These are phyloP conservation scores for Uromys caudimaculatus DNA, from an alignment of 2,797 vertebrate species.

Conservation along the genomic window DNA sequence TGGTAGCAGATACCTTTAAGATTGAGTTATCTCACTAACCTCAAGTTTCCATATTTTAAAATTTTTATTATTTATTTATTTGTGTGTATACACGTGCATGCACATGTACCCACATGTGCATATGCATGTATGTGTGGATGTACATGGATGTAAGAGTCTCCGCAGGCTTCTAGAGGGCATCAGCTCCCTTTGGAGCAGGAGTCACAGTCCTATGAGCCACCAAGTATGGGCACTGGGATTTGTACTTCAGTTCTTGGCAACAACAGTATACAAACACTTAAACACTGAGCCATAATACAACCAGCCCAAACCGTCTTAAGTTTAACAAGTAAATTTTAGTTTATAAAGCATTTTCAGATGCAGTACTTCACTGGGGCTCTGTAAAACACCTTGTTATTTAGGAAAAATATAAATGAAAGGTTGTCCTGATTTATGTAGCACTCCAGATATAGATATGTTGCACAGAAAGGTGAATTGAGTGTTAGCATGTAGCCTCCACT, in stretches of 20 bases:
- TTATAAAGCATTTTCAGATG: not conserved
- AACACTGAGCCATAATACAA: too few relatives aligned
- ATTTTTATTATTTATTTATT: not conserved
- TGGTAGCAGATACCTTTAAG: not conserved
- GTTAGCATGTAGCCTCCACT: not conserved
- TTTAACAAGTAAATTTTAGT: not conserved
- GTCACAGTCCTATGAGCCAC: not conserved
- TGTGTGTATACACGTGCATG: not conserved
- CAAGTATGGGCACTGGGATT: not conserved
- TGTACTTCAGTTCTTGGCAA: not conserved
- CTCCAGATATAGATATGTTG: not conserved
- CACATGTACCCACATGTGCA: not conserved
- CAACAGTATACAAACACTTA: not conserved
- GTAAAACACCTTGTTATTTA: not conserved
- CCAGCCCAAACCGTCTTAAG: not conserved
- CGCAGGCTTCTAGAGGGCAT: not conserved
- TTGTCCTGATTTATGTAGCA: not conserved
- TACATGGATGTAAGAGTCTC: too few relatives aligned
- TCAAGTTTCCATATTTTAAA: not conserved
- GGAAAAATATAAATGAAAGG: not conserved
- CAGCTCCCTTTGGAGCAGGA: not conserved
- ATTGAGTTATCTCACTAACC: not conserved
- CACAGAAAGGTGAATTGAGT: not conserved
- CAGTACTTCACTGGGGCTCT: not conserved
- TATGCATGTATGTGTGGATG: not conserved